A percentile compares a stretch with the other conserved stretches of the same genome.
Conservation (phyloP, 2,113 vertebrate species). For the Anhinga rufa region DNA sequence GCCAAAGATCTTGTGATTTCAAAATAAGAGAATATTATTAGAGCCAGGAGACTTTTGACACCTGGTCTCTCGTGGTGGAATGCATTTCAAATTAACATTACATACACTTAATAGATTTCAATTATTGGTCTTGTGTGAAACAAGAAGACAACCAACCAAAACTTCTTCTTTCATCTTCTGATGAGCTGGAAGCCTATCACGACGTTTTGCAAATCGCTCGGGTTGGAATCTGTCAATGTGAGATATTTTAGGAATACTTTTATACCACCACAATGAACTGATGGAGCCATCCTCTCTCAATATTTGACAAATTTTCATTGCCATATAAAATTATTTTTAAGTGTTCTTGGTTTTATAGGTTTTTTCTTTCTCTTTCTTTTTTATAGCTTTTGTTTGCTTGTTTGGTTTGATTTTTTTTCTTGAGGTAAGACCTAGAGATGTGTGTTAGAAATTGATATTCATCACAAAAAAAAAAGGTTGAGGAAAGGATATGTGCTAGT, state of each 20-base stretch:
- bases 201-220: neutral
- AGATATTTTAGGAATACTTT: neutral
- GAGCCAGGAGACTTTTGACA: neutral
- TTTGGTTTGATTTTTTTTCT: neutral
- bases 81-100: neutral
- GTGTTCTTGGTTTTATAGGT: neutral
- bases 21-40: neutral
- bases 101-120: neutral
- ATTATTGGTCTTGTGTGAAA: neutral
- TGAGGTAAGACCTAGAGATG: neutral
- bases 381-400: neutral
- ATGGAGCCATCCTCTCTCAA: neutral
- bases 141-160: neutral
- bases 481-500: neutral
- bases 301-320: neutral
- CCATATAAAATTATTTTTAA: neutral
- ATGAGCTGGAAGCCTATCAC: neutral
- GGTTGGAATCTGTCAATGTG: neutral
- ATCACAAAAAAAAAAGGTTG: neutral
- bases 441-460: neutral
- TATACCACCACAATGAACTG: neutral
- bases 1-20: conserved; percentile 2
- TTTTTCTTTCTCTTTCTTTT: neutral
- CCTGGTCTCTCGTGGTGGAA: neutral
- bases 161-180: neutral